Evolutionary conservation across 2,797 vertebrate species (phyloP).

Genomic region (Holocentrus rufus): DNA sequence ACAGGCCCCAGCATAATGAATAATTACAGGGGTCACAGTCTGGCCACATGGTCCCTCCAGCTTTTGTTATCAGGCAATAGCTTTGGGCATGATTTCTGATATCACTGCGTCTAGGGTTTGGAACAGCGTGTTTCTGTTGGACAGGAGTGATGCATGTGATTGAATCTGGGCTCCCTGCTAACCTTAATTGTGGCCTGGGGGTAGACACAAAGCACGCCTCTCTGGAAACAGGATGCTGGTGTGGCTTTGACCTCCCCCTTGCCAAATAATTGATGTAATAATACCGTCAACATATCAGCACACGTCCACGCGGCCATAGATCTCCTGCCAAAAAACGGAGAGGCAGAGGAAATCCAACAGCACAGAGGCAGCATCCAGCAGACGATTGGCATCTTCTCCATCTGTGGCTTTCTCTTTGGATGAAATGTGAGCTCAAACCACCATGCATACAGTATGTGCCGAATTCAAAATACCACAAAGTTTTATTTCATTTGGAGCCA

Average conservation of each 20-base stretch:
- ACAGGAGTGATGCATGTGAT: slow-evolving; percentile 85
- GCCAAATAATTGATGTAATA: slow-evolving; percentile 87
- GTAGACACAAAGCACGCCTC: slow-evolving; percentile 82
- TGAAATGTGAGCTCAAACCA: slow-evolving; percentile 45
- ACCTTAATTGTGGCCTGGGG: slow-evolving; percentile 84
- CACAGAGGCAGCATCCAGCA: slow-evolving; percentile 60
- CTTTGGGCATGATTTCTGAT: slow-evolving; percentile 81
- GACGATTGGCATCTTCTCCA: slow-evolving; percentile 59
- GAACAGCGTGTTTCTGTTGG: slow-evolving; percentile 85
- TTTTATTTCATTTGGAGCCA: slow-evolving; percentile 29
- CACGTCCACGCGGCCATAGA: slow-evolving; percentile 81
- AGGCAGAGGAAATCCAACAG: slow-evolving; percentile 68
- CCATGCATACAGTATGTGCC: slow-evolving; percentile 14
- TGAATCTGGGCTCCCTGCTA: slow-evolving; percentile 84
- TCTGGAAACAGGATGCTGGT: slow-evolving; percentile 85
- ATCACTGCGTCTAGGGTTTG: slow-evolving; percentile 67
- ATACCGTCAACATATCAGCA: slow-evolving; percentile 85
- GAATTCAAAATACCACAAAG: slow-evolving; percentile 36
- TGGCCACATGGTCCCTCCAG: slow-evolving; percentile 81
- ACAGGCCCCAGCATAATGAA: slow-evolving; percentile 74
- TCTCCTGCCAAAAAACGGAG: slow-evolving; percentile 72
- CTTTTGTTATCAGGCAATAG: slow-evolving; percentile 77
- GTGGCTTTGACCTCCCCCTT: slow-evolving; percentile 82
- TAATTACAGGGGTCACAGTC: slow-evolving; percentile 81
- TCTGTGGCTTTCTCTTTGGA: slow-evolving; percentile 48